Evolutionary conservation across 1,140 invertebrate species (phyloP).

Genomic region (Colletes latitarsis): DNA sequence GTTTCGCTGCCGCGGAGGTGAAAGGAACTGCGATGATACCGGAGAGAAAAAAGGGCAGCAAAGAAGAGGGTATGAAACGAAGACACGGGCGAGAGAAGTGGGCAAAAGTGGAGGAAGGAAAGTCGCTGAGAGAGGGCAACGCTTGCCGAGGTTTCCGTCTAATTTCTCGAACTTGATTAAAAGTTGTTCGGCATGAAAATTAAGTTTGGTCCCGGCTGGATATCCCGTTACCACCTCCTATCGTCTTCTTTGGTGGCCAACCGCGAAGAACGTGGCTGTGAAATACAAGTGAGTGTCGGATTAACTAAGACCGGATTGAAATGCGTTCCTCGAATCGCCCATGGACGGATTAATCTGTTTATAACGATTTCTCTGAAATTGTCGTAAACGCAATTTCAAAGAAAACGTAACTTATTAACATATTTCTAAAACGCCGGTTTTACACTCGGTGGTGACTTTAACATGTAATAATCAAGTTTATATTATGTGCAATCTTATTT

Average conservation of each 20-base stretch:
- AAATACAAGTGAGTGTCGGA: not conserved
- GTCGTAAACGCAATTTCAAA: no score
- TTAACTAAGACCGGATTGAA: conserved; percentile 1
- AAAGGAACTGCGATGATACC: conserved; percentile 23
- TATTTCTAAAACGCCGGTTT: no score
- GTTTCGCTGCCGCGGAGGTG: conserved; percentile 24
- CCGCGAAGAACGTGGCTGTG: conserved; percentile 19
- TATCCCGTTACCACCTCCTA: conserved; percentile 59
- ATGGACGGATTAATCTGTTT: no score
- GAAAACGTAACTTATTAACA: no score
- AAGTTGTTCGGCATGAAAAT: conserved; percentile 75
- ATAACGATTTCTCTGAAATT: no score
- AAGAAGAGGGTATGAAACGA: conserved; percentile 12
- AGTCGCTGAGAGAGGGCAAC: conserved; percentile 26
- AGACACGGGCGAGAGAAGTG: not conserved
- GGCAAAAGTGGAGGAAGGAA: conserved; percentile 9
- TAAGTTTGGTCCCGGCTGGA: conserved; percentile 65
- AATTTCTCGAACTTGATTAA: conserved; percentile 77
- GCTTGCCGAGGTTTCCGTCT: conserved; percentile 69
- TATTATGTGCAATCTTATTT: no score
- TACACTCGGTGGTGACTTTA: no score
- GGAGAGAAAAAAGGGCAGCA: not conserved
- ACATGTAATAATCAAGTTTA: no score
- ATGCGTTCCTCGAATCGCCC: no score
- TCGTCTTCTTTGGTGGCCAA: conserved; percentile 7